A percentile compares a stretch with the other conserved stretches of the same genome.
Evolutionary conservation across 2,797 vertebrate species (phyloP).

Genomic region (Epinephelus awoara): DNA sequence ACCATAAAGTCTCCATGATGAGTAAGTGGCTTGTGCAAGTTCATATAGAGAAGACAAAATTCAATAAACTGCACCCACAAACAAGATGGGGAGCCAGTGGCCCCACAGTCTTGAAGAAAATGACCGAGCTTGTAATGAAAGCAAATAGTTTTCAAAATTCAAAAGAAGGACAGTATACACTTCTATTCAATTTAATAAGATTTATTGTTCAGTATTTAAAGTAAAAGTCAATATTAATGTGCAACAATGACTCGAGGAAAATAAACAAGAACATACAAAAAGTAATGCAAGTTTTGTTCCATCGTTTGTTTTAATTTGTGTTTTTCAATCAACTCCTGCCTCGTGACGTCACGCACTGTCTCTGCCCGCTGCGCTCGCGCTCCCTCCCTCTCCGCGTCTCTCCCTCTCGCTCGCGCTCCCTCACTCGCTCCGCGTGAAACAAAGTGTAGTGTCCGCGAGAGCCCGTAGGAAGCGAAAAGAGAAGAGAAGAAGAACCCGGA

Average conservation of each 20-base stretch:
- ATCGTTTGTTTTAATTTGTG: background rate
- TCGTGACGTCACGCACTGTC: constrained; percentile 72
- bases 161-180: background rate
- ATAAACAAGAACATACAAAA: background rate
- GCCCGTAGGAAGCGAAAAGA: constrained; percentile 69
- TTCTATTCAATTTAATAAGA: too few relatives aligned
- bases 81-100: too few relatives aligned
- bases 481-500: constrained; percentile 36
- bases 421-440: constrained; percentile 66
- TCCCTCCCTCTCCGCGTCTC: background rate
- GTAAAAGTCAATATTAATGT: background rate
- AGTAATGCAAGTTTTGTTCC: background rate
- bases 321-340: constrained; percentile 31
- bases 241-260: background rate
- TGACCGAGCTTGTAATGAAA: too few relatives aligned
- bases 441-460: constrained; percentile 74
- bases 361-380: constrained; percentile 20
- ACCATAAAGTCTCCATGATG: constrained; percentile 13
- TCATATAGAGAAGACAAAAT: too few relatives aligned
- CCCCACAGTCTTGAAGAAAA: too few relatives aligned
- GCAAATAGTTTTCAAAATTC: too few relatives aligned
- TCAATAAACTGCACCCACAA: too few relatives aligned
- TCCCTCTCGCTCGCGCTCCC: constrained; percentile 4
- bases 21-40: background rate
- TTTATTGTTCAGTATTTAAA: background rate